Base-by-base conservation (phyloP, 2,888 invertebrate genomes). In the Eudasyphora cyanicolor region DNA sequence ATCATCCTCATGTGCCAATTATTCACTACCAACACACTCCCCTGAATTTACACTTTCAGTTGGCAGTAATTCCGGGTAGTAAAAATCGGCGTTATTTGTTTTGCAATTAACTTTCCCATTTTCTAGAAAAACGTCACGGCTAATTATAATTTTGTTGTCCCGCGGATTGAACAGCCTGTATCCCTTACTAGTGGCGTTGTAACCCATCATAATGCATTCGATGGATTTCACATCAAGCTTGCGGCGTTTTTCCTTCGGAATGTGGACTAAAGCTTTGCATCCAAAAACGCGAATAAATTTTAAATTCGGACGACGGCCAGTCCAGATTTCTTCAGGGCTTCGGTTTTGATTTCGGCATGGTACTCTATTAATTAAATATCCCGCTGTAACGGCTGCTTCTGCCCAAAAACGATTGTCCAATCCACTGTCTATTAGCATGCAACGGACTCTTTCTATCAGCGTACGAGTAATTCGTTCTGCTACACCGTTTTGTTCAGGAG, bases 401-500 rank as follows among this genome's bases (percentile, higher is more conserved):
- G 19, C 49, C 49, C 49, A 49, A 19, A 49, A 49, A n/a, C 49
- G 49, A 17, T 49, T n/a, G n/a, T 49, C 49, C 49, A 49, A 19
- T 5, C 49, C 19, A 19, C 49, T 49, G 4, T 49, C 49, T 2
- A 49, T n/a, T 5, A 49, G 2, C 49, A 49, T 49, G 49, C 49
- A 49, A n/a, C n/a, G n/a, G n/a, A n/a, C n/a, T n/a, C n/a, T n/a
- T n/a, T n/a, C n/a, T n/a, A n/a, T n/a, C n/a, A n/a, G n/a, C n/a
- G n/a, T n/a, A n/a, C 45, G 45, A 12, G 10, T 45, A 12, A 45
- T 45, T 8, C 45, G 5, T 12, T 45, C 45, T 2, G 84, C 82
- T 19, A 84, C 83, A n/a, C 86, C 85, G 38, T 86, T 87, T 77
- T 87, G 87, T 76, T 87, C 81, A 2, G 85, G 86, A 19, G 84